Evolutionary conservation across 2,113 vertebrate genomes (phyloP).

Genomic region (Clarias magur): DNA sequence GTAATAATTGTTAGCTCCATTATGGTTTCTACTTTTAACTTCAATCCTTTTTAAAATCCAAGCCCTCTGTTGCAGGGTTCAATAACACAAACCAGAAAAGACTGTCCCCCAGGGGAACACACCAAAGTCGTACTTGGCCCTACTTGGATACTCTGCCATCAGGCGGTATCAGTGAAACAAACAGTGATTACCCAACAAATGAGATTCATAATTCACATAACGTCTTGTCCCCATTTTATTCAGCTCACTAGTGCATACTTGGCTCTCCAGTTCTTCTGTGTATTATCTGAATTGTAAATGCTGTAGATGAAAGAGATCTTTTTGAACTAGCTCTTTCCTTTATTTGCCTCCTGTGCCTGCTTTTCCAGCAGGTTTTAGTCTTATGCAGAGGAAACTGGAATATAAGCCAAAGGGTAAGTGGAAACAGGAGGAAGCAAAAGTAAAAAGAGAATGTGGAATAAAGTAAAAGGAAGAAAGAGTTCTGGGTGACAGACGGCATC

Average conservation of each 20-base stretch:
- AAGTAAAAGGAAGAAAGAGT: neutral
- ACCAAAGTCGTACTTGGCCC: neutral
- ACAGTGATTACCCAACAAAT: neutral
- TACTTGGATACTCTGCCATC: no score
- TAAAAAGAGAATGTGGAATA: neutral
- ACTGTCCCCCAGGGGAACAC: neutral
- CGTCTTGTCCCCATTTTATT: neutral
- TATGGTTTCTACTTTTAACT: neutral
- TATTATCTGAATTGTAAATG: slow-evolving; percentile 9
- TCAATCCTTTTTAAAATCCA: neutral
- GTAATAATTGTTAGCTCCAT: neutral
- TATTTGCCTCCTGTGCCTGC: neutral
- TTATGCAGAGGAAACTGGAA: neutral
- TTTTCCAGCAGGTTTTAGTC: neutral
- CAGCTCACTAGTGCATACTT: neutral
- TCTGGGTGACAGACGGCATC: neutral
- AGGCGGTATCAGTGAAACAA: neutral
- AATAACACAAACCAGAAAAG: neutral
- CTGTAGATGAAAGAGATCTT: neutral
- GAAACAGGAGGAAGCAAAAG: neutral
- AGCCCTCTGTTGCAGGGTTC: neutral
- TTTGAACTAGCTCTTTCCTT: neutral
- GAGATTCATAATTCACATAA: slow-evolving; percentile 6
- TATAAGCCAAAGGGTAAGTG: neutral
- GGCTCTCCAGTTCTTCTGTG: neutral